Percentiles rank a stretch among this genome's conserved stretches.
These are phyloP conservation scores for Coptodon rendalli DNA, from an alignment of 2,113 vertebrate species.

Conservation along the genomic window DNA sequence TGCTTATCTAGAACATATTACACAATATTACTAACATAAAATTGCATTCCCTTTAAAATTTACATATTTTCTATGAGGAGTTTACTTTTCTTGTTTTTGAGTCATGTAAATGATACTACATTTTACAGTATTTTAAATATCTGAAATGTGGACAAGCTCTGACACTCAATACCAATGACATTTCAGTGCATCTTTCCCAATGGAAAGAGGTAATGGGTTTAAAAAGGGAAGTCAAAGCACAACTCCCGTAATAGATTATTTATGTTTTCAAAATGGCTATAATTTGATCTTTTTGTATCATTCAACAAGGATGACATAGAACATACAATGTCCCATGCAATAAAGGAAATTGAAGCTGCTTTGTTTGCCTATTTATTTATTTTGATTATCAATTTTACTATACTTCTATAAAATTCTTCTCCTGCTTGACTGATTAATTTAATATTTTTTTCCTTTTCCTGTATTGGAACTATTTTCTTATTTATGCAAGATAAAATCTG, in stretches of 20 bases:
- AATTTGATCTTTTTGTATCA: neutral
- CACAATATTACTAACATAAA: neutral
- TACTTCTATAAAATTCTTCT: neutral
- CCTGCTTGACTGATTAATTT: neutral
- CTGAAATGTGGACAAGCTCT: neutral
- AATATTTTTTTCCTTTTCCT: neutral
- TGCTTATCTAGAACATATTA: neutral
- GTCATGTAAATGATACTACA: neutral
- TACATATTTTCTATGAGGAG: neutral
- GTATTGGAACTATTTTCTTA: neutral
- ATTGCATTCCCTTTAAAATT: neutral
- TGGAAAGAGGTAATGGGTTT: neutral
- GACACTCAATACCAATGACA: slow-evolving; percentile 21
- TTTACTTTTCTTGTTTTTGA: neutral
- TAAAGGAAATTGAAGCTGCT: neutral
- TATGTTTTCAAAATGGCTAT: neutral
- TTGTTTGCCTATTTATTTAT: neutral
- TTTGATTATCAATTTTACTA: neutral
- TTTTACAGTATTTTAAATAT: neutral
- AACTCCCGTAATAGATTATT: neutral
- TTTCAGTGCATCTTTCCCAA: slow-evolving; percentile 15
- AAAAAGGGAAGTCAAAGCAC: neutral
- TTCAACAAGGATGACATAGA: neutral
- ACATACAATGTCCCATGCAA: neutral
- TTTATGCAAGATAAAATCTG: neutral